Percentiles rank a stretch among this genome's conserved stretches.
Evolutionary conservation across 2,888 invertebrate species (phyloP).

Genomic region (Zaprionus lineosus): DNA sequence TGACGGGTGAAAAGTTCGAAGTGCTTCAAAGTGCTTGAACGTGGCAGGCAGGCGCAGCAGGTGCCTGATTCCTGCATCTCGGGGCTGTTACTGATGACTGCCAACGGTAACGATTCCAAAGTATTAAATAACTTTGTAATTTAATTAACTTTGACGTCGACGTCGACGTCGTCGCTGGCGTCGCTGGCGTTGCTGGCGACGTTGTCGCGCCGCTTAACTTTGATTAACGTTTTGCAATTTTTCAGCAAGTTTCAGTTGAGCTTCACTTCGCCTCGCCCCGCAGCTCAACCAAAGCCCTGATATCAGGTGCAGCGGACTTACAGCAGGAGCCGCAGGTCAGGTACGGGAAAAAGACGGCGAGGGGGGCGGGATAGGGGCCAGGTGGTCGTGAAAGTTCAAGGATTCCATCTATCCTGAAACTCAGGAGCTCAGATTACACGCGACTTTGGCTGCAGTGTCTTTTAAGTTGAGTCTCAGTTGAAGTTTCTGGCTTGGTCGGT

Average conservation of each 20-base stretch:
- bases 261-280: slow-evolving; percentile 44
- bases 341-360: background rate
- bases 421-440: slow-evolving; percentile 64
- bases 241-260: slow-evolving; percentile 71
- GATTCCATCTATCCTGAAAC: slow-evolving; percentile 36
- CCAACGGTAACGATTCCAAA: slow-evolving; percentile 64
- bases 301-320: slow-evolving; percentile 18
- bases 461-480: slow-evolving; percentile 28
- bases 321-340: background rate
- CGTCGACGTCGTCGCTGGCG: slow-evolving; percentile 23
- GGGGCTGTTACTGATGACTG: slow-evolving; percentile 29
- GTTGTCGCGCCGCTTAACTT: slow-evolving; percentile 67
- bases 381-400: slow-evolving; percentile 14
- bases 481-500: slow-evolving; percentile 12
- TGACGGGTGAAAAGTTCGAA: slow-evolving; percentile 44
- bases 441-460: slow-evolving; percentile 50
- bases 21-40: slow-evolving; percentile 39
- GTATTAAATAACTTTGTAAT: slow-evolving; percentile 78
- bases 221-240: slow-evolving; percentile 75
- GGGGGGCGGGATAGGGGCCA: background rate
- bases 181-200: background rate
- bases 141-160: slow-evolving; percentile 75
- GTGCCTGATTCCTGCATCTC: slow-evolving; percentile 24
- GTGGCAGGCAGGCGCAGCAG: slow-evolving; percentile 27
- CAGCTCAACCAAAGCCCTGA: slow-evolving; percentile 7